Evolutionary conservation across 2,888 invertebrate species (phyloP).

Genomic region (Tiliacea citrago): DNA sequence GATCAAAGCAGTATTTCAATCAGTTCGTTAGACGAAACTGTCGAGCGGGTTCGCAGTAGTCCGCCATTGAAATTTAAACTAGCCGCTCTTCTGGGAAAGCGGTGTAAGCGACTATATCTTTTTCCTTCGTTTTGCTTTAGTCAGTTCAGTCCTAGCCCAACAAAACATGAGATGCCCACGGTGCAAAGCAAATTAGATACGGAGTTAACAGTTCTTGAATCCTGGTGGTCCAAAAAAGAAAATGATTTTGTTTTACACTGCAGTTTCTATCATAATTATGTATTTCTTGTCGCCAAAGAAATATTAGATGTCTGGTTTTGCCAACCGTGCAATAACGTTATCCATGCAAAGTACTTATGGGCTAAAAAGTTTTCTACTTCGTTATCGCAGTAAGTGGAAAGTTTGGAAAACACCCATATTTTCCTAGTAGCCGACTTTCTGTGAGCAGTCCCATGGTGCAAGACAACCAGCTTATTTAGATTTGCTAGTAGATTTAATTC

Average conservation of each 20-base stretch:
- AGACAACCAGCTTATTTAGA: conserved; percentile 6
- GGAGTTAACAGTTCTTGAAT: conserved; percentile 44
- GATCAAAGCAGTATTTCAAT: conserved; percentile 88
- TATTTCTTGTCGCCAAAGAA: conserved; percentile 2
- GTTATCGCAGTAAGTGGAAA: background rate
- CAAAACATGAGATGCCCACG: conserved; percentile 71
- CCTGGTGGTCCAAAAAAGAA: conserved; percentile 51
- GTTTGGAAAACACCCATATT: background rate
- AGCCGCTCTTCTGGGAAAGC: conserved; percentile 84
- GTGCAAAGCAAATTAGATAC: conserved; percentile 70
- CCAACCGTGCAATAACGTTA: background rate
- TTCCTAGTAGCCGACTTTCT: background rate
- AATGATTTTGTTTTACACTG: background rate
- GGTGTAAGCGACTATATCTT: conserved; percentile 64
- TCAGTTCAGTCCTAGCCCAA: conserved; percentile 79
- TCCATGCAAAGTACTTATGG: background rate
- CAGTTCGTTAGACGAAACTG: conserved; percentile 87
- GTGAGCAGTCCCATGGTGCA: background rate
- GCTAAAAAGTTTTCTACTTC: background rate
- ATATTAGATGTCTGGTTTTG: background rate
- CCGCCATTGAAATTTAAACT: conserved; percentile 89
- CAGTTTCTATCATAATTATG: background rate
- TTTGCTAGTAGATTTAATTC: conserved; percentile 1
- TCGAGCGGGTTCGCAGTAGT: conserved; percentile 83
- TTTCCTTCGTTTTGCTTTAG: conserved; percentile 75